Evolutionary conservation across 92 coral and sea anemone species (phyloP).

Genomic region (Actinostola sp.): DNA sequence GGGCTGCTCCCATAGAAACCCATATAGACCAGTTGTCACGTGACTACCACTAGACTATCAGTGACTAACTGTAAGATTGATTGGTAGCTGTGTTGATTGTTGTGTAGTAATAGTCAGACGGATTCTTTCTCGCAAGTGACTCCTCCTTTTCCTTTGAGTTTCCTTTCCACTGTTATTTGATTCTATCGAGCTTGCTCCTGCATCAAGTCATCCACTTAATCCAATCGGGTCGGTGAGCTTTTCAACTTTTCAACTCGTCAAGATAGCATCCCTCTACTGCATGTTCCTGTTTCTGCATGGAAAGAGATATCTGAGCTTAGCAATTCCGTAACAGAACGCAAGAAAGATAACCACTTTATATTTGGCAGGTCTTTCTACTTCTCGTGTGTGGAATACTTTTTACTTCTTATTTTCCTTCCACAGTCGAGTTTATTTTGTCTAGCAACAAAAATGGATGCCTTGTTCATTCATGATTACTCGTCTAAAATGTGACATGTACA

Average conservation of each 20-base stretch:
- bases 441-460: too few species aligned
- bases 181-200: too few species aligned
- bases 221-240: too few species aligned
- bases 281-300: not conserved
- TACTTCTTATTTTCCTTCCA: not conserved
- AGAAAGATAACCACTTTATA: not conserved
- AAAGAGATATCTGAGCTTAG: not conserved
- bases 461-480: not conserved
- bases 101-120: not conserved
- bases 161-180: too few species aligned
- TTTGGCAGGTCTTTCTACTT: not conserved
- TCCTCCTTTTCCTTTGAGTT: too few species aligned
- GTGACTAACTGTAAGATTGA: not conserved
- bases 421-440: too few species aligned
- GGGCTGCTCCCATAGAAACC: conserved; percentile 99
- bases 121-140: too few species aligned
- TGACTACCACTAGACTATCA: conserved; percentile 46
- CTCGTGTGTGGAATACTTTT: not conserved
- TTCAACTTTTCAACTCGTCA: not conserved
- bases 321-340: not conserved
- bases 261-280: not conserved
- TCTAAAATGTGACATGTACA: not conserved
- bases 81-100: not conserved
- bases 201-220: too few species aligned
- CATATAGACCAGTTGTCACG: conserved; percentile 82